Percentiles rank a stretch among this genome's conserved stretches.
phyloP scores from a whole-genome alignment of 2,113 vertebrate species.

The Alaudala cheleensis region DNA sequence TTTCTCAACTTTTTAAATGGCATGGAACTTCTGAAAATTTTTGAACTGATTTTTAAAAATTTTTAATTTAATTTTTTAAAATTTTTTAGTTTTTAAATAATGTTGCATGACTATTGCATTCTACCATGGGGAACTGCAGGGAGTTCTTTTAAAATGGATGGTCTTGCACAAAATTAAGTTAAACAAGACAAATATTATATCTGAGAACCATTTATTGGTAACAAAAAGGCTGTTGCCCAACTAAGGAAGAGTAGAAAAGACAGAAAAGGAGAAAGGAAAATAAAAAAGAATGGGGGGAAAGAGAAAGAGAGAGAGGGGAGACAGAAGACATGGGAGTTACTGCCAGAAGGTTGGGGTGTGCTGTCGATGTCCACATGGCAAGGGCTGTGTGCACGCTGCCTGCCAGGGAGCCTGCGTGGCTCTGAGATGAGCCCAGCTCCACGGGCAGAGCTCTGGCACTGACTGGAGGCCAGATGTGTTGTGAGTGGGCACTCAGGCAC shows the following conservation, averaged over 20 bases:
- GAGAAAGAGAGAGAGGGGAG: background rate
- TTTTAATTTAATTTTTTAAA: too few species aligned
- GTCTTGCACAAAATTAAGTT: background rate
- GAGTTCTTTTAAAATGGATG: background rate
- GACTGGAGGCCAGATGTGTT: too few species aligned
- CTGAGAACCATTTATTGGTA: background rate
- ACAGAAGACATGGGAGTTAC: too few species aligned
- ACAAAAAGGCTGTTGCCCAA: background rate
- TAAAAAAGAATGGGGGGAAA: too few species aligned
- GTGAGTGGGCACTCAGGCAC: background rate
- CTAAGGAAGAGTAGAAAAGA: background rate
- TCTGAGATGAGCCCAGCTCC: background rate
- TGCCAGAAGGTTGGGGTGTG: background rate
- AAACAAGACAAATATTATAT: background rate
- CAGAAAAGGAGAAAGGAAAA: background rate
- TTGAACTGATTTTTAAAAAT: background rate
- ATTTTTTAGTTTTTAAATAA: too few species aligned
- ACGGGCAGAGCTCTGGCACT: background rate
- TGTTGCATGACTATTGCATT: background rate
- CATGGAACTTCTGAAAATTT: background rate
- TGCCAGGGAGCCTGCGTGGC: background rate
- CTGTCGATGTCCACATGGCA: accelerated
- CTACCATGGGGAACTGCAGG: background rate
- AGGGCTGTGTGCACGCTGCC: background rate
- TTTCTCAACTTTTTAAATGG: background rate